Base-by-base conservation (phyloP, 2,797 vertebrate species). In the Tokudaia tokunoshimensis region DNA sequence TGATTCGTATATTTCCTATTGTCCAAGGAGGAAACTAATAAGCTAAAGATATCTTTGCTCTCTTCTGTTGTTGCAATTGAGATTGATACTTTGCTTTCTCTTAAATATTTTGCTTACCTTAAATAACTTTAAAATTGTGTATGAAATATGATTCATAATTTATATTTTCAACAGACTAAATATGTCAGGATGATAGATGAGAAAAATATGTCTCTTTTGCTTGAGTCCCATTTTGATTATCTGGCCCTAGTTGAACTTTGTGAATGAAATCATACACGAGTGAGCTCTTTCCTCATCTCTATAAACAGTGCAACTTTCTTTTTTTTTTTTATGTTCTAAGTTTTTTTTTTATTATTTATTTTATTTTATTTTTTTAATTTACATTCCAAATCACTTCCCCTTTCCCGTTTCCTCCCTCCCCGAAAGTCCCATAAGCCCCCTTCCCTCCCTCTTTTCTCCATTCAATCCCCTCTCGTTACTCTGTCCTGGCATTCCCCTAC, bases 171-270 rank as follows among this genome's bases (percentile, higher is more conserved):
- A 4, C 61, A 29, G 47, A 57, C 10, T 81, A 75, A 67, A 34
- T 61, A 22, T 57, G 75, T 12, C 55, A 37, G 44, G n/a, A 2
- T 44, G n/a, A 63, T 81, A 92, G 26, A 29, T 75, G 41, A 81
- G 65, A 15, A 67, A 55, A 75, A 74, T 26, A 19, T 37, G 5
- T 80, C 22, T 84, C 13, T 72, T 47, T 88, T 72, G 26, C 59
- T 74, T 79, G 63, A 37, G 61, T 81, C 1, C 74, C 41, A 67
- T 90, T 94, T 86, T 89, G 65, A 92, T 74, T 75, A 67, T 81
- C 1, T 59, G 20, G 52, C 7, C 72, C 26, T n/a, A 59, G 22
- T 75, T 55, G 57, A 92, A 19, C 37, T 79, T 80, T 52, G n/a
- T 81, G 74, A 59, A 20, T 31, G 41, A 59, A 26, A 81, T n/a